These are phyloP conservation scores for Chrysotoxum bicinctum DNA, from an alignment of 2,888 invertebrate species.

Conservation along the genomic window DNA sequence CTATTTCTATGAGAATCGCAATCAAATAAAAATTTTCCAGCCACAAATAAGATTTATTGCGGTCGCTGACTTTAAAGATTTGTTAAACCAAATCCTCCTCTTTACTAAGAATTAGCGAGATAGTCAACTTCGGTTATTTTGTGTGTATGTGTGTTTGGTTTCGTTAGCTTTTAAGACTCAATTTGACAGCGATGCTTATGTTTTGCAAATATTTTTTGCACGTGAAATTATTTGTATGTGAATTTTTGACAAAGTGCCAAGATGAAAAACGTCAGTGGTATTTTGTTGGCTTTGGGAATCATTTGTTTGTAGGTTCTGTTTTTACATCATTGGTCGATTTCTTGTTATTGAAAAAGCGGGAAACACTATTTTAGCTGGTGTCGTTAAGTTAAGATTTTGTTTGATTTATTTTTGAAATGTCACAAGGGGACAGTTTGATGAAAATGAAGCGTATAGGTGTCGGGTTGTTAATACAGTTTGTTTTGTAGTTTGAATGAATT, in stretches of 20 bases:
- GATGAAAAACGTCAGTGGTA: slow-evolving; percentile 29
- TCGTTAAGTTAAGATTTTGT: slow-evolving; percentile 10
- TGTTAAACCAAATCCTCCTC: slow-evolving; percentile 5
- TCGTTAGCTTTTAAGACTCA: slow-evolving; percentile 9
- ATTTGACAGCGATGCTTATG: slow-evolving; percentile 20
- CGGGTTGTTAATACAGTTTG: slow-evolving; percentile 23
- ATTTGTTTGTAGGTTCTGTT: background rate
- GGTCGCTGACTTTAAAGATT: slow-evolving; percentile 49
- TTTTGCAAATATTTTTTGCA: slow-evolving; percentile 34
- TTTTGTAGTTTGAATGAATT: slow-evolving; percentile 24
- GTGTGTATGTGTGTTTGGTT: slow-evolving; percentile 9
- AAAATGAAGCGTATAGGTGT: slow-evolving; percentile 39
- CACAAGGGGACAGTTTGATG: slow-evolving; percentile 24
- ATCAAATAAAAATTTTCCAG: slow-evolving; percentile 13
- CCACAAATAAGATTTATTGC: slow-evolving; percentile 35
- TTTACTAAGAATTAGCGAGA: slow-evolving; percentile 6
- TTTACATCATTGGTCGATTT: slow-evolving; percentile 30
- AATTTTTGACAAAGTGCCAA: slow-evolving; percentile 56
- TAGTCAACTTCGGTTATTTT: background rate
- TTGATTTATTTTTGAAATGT: slow-evolving; percentile 43
- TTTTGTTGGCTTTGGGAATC: background rate
- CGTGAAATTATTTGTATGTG: slow-evolving; percentile 35
- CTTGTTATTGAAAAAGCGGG: slow-evolving; percentile 24
- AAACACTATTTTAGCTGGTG: slow-evolving; percentile 8
- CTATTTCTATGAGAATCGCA: slow-evolving; percentile 20